phyloP scores from a whole-genome alignment of 2,888 invertebrate species.

The Tiliacea citrago region DNA sequence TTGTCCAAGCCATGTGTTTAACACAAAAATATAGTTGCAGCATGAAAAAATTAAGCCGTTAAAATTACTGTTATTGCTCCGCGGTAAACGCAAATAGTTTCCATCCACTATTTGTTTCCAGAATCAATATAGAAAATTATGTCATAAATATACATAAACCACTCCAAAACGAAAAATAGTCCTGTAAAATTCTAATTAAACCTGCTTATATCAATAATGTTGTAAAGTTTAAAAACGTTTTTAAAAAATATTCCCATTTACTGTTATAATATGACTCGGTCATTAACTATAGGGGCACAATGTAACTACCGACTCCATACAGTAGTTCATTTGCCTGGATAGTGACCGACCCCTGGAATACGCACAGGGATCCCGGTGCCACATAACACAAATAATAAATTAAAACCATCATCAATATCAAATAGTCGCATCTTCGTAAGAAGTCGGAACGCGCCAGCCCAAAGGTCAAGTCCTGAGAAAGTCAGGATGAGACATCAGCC shows the following conservation, averaged over 20 bases:
- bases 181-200: conserved; percentile 86
- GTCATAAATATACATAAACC: conserved; percentile 84
- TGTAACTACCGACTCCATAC: conserved; percentile 55
- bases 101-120: conserved; percentile 66
- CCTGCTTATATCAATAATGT: conserved; percentile 83
- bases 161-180: conserved; percentile 86
- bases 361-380: conserved; percentile 19
- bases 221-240: conserved; percentile 88
- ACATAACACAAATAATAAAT: conserved; percentile 31
- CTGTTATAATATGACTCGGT: conserved; percentile 84
- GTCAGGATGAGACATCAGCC: conserved; percentile 34
- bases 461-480: conserved; percentile 60
- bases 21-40: conserved; percentile 64
- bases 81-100: conserved; percentile 69
- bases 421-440: conserved; percentile 51
- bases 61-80: conserved; percentile 67
- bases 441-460: conserved; percentile 51
- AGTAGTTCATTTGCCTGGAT: conserved; percentile 20
- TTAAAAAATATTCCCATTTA: conserved; percentile 89
- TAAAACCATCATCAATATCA: conserved; percentile 29
- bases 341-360: conserved; percentile 25
- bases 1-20: conserved; percentile 66
- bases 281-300: conserved; percentile 71
- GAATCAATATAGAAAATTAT: conserved; percentile 86
- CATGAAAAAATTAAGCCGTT: conserved; percentile 47